phyloP scores from a whole-genome alignment of 2,888 invertebrate genomes.

The Fragum fragum region DNA sequence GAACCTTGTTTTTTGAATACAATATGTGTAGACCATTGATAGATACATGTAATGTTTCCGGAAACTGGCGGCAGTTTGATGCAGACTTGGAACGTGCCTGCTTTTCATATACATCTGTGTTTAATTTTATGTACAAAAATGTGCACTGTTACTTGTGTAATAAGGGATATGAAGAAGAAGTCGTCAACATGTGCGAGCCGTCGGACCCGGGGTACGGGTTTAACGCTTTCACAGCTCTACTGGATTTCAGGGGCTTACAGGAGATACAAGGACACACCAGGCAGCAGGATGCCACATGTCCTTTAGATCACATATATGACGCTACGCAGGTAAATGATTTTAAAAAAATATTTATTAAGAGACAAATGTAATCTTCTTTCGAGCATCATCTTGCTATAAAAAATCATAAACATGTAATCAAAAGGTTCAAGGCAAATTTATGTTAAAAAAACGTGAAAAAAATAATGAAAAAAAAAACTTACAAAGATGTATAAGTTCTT shows the following conservation, averaged over 20 bases:
- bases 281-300: background rate
- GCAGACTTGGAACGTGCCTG: constrained; percentile 18
- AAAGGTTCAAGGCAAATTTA: no score
- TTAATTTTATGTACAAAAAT: constrained; percentile 7
- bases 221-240: constrained; percentile 22
- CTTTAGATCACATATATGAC: background rate
- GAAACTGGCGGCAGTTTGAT: constrained; percentile 30
- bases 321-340: constrained; percentile 3
- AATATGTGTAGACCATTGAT: background rate
- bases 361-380: no score
- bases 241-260: constrained; percentile 22
- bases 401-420: no score
- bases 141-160: constrained; percentile 37
- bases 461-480: no score
- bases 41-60: constrained; percentile 30
- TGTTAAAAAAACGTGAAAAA: no score
- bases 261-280: background rate
- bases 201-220: background rate
- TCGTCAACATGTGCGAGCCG: background rate
- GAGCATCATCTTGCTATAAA: no score
- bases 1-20: background rate
- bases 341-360: no score
- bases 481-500: no score
- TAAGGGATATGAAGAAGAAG: background rate
- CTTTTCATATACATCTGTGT: constrained; percentile 21